Conservation (phyloP, 2,797 vertebrate species). For the Danio albolineatus region DNA sequence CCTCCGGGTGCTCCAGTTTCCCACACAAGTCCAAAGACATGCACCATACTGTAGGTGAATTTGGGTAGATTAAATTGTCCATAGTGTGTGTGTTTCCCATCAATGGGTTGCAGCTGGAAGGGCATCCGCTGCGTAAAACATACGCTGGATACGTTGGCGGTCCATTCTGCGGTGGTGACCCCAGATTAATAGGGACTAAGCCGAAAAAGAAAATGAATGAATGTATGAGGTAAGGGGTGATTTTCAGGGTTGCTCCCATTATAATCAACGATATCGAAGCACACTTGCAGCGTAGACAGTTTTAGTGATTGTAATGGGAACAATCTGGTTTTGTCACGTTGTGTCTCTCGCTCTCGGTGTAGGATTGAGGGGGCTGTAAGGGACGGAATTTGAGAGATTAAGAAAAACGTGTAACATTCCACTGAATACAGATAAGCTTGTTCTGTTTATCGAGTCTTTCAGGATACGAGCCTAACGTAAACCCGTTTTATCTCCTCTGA, state of each 20-base stretch:
- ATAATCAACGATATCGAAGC: not conserved
- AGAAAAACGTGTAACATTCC: constrained; percentile 9
- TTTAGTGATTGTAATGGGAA: constrained; percentile 14
- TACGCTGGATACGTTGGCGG: no score
- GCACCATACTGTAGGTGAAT: no score
- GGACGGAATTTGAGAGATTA: constrained; percentile 17
- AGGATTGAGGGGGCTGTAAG: not conserved
- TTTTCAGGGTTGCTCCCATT: constrained; percentile 3
- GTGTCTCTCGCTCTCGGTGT: not conserved
- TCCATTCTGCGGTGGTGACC: no score
- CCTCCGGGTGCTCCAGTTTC: no score
- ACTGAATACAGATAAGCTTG: constrained; percentile 26
- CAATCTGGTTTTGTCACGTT: constrained; percentile 1
- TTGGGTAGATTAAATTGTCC: no score
- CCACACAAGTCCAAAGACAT: no score
- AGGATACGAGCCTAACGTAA: not conserved
- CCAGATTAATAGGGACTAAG: no score
- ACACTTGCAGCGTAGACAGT: constrained; percentile 1
- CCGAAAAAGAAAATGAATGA: no score
- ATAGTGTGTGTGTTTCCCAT: no score
- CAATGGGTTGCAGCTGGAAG: no score
- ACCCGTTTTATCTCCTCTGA: constrained; percentile 27
- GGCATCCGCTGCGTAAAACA: no score
- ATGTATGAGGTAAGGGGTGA: not conserved
- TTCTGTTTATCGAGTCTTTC: constrained; percentile 18